Conservation (phyloP, 2,113 vertebrate genomes). For the Pachypanchax playfairii region DNA sequence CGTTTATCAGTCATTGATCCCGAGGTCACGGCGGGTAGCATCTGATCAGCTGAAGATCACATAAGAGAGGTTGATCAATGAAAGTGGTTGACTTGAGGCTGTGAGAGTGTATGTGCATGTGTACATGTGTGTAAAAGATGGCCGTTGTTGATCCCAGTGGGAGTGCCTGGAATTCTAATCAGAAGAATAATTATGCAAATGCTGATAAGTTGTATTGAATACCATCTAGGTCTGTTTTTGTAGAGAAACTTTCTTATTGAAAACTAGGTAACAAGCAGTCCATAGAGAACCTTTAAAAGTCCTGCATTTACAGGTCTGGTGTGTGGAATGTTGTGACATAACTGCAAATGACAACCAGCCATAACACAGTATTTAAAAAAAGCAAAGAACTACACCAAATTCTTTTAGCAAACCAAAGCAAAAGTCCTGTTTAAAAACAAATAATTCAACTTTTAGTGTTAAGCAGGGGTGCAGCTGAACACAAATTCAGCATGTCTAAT, state of each 20-base stretch:
- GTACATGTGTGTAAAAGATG: conserved; percentile 17
- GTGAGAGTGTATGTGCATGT: conserved; percentile 19
- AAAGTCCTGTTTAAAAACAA: neutral
- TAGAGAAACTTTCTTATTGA: conserved; percentile 19
- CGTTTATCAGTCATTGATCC: conserved; percentile 78
- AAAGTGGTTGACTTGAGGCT: conserved; percentile 64
- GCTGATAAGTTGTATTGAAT: conserved; percentile 72
- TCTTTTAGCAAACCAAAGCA: too few relatives aligned
- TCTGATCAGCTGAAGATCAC: conserved; percentile 78
- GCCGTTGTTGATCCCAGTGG: conserved; percentile 40
- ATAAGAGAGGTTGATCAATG: conserved; percentile 75
- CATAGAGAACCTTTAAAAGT: conserved; percentile 11
- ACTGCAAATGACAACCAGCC: neutral
- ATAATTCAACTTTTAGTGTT: neutral
- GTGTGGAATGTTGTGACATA: neutral
- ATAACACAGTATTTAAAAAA: neutral
- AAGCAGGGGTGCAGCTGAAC: too few relatives aligned
- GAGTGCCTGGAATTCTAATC: conserved; percentile 74
- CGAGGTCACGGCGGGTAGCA: conserved; percentile 73
- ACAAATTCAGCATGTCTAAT: too few relatives aligned
- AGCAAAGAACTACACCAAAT: too few relatives aligned
- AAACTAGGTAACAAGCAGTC: conserved; percentile 25
- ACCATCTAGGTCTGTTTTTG: conserved; percentile 57
- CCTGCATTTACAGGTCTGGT: neutral
- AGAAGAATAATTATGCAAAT: conserved; percentile 70